phyloP scores from a whole-genome alignment of 2,113 vertebrate species.

The Apodemus sylvaticus region DNA sequence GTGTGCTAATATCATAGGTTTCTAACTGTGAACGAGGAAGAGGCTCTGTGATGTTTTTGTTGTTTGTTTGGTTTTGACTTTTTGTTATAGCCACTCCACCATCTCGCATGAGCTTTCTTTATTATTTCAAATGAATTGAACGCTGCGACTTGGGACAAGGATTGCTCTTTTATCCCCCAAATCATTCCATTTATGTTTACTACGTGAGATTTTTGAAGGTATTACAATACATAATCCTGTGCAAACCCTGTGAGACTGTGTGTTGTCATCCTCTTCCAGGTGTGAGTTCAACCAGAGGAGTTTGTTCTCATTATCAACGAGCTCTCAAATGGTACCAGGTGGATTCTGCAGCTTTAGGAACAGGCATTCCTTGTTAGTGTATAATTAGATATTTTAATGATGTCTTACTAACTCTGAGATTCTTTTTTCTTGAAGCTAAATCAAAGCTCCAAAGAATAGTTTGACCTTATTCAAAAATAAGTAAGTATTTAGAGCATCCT shows the following conservation, averaged over 20 bases:
- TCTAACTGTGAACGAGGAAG: neutral
- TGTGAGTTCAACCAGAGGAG: neutral
- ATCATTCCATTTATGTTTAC: neutral
- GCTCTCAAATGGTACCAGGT: neutral
- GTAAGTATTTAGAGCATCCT: neutral
- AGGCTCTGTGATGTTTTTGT: neutral
- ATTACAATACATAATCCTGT: neutral
- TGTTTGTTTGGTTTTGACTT: neutral
- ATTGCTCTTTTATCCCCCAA: neutral
- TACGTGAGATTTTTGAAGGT: neutral
- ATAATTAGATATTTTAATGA: slow-evolving; percentile 5
- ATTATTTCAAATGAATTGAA: slow-evolving; percentile 32
- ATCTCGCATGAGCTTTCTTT: neutral
- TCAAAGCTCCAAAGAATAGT: neutral
- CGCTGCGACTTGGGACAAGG: neutral
- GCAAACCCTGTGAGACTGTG: neutral
- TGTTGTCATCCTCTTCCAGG: neutral
- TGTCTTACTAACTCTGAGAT: neutral
- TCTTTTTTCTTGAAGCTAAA: neutral
- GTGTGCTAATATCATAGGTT: neutral
- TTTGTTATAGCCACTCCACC: neutral
- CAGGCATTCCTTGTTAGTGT: neutral
- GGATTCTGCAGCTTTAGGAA: neutral
- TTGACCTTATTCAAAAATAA: neutral
- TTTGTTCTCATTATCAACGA: neutral